Percentiles rank a stretch among this genome's conserved stretches.
phyloP scores from a whole-genome alignment of 2,113 vertebrate genomes.

The Amphilophus citrinellus region DNA sequence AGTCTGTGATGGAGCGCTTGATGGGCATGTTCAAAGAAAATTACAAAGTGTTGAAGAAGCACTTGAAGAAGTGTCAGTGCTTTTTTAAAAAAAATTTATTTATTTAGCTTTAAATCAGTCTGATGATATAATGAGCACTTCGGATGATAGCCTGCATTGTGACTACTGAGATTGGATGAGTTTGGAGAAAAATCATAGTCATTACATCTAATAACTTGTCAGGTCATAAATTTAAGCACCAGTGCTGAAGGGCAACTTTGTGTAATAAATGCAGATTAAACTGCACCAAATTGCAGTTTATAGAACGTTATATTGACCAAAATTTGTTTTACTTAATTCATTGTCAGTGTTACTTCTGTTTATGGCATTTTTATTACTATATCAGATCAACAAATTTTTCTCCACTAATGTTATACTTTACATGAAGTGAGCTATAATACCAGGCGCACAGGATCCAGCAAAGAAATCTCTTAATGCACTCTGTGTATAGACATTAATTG shows the following conservation, averaged over 20 bases:
- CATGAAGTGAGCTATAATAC: neutral
- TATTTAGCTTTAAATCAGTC: conserved; percentile 55
- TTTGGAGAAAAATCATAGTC: conserved; percentile 35
- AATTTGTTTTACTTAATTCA: neutral
- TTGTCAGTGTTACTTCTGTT: neutral
- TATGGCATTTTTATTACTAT: neutral
- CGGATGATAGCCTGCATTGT: conserved; percentile 31
- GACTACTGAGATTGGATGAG: conserved; percentile 7
- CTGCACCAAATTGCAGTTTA: neutral
- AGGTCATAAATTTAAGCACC: conserved; percentile 20
- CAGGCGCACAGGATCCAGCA: conserved; percentile 21
- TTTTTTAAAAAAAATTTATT: conserved; percentile 20
- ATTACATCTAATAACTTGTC: conserved; percentile 32
- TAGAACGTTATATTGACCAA: neutral
- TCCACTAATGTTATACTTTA: neutral
- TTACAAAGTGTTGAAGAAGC: conserved; percentile 26
- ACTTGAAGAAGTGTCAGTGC: conserved; percentile 31
- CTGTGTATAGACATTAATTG: conserved; percentile 39
- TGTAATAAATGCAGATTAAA: conserved; percentile 7
- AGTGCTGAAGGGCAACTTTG: neutral
- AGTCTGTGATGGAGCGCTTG: conserved; percentile 21
- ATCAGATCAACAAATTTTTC: neutral
- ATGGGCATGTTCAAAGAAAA: conserved; percentile 35
- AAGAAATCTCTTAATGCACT: conserved; percentile 52
- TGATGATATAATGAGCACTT: conserved; percentile 62